Evolutionary conservation across 2,113 vertebrate genomes (phyloP), one percentile per base, ranked within the genome.

Genomic region (Dicaeum eximium): DNA sequence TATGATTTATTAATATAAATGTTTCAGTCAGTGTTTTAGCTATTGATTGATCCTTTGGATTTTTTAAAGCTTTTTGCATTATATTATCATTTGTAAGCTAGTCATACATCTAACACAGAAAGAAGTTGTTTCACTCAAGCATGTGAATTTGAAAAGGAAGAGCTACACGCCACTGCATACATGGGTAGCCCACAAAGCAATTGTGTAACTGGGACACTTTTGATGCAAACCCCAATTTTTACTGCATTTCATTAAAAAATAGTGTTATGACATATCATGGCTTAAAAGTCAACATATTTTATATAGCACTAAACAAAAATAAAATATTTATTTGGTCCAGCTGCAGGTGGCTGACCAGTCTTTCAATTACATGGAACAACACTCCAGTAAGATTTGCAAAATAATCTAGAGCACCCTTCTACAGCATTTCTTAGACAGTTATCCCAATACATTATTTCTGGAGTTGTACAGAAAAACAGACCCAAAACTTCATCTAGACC

Each of bases 191-290:
- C 42, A 75, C 13, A 50, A 45, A 75, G 30, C 30, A 65, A 13
- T 0, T 40, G 31, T 0, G 0, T n/a, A 85, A 82, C 4, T 15
- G 10, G 13, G 17, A 40, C 7, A 27, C 9, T 33, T 50, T 4
- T 45, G 44, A 17, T 18, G 9, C 10, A 30, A 31, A 33, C n/a
- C 11, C 6, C 17, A 37, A 30, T 7, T 70, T 73, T 11, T 16
- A 65, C 21, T 35, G 17, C 24, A 71, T 42, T 80, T 62, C 60
- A 66, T 7, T 30, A 4, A 11, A 54, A 89, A 72, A 37, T 1
- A 3, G 9, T 3, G 2, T 18, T 35, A 51, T 4, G 5, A 57
- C 61, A 40, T 11, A 57, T 16, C 10, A 51, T 13, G 6, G 64
- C 33, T 69, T 79, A 17, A 50, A 93, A 83, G 24, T 35, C 42